Conservation (phyloP, 2,797 vertebrate genomes). For the Arremon aurantiirostris region DNA sequence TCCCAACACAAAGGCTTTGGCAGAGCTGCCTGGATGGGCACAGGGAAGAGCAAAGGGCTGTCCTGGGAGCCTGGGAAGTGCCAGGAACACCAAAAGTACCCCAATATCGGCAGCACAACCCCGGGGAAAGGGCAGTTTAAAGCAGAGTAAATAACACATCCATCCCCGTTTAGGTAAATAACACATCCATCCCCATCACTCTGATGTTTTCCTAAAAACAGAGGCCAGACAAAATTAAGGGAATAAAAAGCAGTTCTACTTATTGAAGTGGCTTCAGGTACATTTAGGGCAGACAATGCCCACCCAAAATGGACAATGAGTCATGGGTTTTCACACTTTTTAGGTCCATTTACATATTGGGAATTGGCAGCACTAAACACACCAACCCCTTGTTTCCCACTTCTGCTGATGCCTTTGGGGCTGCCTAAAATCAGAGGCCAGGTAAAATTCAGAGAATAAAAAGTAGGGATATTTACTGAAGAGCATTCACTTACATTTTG, state of each 20-base stretch:
- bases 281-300: accelerated
- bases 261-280: not conserved
- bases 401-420: not conserved
- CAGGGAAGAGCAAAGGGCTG: not conserved
- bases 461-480: accelerated
- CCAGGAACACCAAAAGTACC: accelerated
- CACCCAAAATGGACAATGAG: accelerated
- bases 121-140: not conserved
- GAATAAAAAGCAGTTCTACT: not conserved
- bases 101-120: not conserved
- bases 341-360: not conserved
- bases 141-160: not conserved
- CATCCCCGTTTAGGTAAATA: not conserved
- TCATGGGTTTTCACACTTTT: not conserved
- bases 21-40: not conserved
- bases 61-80: not conserved
- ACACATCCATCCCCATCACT: accelerated
- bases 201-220: not conserved
- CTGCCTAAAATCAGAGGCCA: not conserved
- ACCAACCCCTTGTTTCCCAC: not conserved
- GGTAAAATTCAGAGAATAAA: accelerated
- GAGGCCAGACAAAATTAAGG: accelerated
- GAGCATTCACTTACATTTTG: not conserved
- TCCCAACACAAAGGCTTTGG: not conserved
- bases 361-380: not conserved